Base-by-base conservation (phyloP, 2,797 vertebrate genomes). In the Myripristis murdjan region DNA sequence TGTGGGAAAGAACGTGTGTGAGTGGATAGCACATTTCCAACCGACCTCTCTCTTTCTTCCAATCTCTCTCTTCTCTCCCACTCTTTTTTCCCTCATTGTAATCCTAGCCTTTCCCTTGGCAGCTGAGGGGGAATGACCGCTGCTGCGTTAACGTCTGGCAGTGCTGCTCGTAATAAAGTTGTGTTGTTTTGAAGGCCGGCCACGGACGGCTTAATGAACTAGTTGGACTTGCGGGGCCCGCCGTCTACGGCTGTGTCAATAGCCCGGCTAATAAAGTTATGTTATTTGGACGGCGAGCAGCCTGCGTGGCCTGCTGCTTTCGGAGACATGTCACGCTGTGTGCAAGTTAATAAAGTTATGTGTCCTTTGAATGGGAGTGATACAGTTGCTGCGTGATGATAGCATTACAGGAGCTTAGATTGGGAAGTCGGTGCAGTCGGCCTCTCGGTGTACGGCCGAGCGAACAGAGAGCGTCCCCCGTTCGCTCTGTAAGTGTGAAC, bases 271-370 rank as follows among this genome's bases (percentile, higher is more conserved):
- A 90, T 91, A 90, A 90, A 90, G 88, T 88, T 83, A 84, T 86
- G 83, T 82, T 88, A 89, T 85, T 62, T 12, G 71, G 77, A 69
- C 79, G 81, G 81, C 87, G 77, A 85, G 73, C 78, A 23, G 84
- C 75, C 80, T 57, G 69, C 79, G 31, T 22, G 35, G 81, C 87
- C 79, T 55, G 89, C 85, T 90, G 90, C 80, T 91, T 75, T 75
- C 47, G 41, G 79, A 89, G 88, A 75, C 75, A 58, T 28, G 75
- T 77, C 90, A 82, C 16, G 82, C 88, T 88, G 89, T 62, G 81
- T 77, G 79, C 6, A 64, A 85, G 79, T 90, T 91, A 86, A 93
- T 92, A 90, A 91, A 89, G 90, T 89, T 88, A 81, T 85, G 75
- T 57, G 76, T 82, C 62, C 73, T 85, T 84, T 89, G 70, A 91